Evolutionary conservation across 2,888 invertebrate genomes (phyloP).

Genomic region (Aporophyla nigra): DNA sequence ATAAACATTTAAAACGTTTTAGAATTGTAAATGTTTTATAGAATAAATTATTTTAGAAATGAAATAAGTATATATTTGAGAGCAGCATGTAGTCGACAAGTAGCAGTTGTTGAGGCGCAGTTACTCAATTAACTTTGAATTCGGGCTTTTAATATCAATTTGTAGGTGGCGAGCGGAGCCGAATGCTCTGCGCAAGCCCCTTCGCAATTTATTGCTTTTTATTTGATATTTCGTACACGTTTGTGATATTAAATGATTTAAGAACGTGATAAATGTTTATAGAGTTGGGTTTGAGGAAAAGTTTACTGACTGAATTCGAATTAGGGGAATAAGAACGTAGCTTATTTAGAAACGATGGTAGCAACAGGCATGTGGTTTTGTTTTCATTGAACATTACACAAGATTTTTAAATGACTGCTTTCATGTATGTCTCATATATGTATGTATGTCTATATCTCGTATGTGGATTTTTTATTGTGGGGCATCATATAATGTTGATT

Average conservation of each 20-base stretch:
- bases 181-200: neutral
- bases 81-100: constrained; percentile 3
- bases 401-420: neutral
- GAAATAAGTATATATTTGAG: constrained; percentile 4
- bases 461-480: neutral
- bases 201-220: constrained; percentile 11
- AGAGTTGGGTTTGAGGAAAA: neutral
- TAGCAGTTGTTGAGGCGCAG: constrained; percentile 13
- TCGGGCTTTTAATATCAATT: constrained; percentile 56
- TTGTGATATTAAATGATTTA: constrained; percentile 45
- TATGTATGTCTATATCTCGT: too few species aligned
- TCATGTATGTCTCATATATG: neutral
- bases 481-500: neutral
- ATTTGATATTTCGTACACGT: constrained; percentile 53
- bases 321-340: neutral
- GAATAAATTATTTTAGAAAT: constrained; percentile 14
- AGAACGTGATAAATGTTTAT: constrained; percentile 29
- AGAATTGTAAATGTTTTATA: neutral
- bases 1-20: neutral
- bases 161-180: constrained; percentile 33
- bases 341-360: neutral
- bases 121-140: constrained; percentile 53
- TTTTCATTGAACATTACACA: neutral
- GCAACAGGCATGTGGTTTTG: neutral
- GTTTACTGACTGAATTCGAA: neutral